Evolutionary conservation across 1,140 invertebrate species (phyloP).

Genomic region (Drosophila pandora): DNA sequence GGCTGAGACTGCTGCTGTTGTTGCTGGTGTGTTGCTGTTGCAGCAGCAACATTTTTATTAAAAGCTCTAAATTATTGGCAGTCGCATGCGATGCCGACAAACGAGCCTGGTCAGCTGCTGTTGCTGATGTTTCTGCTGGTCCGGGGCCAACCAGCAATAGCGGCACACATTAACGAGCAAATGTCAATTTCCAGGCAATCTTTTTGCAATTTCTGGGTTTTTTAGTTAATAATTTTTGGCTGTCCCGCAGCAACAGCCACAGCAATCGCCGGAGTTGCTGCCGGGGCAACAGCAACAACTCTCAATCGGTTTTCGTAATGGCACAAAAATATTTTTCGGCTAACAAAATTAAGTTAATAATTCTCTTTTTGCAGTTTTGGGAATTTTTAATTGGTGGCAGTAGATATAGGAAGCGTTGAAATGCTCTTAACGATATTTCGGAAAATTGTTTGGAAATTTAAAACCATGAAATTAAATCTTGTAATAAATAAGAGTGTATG

Average conservation of each 20-base stretch:
- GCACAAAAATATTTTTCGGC: conserved; percentile 52
- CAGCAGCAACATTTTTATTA: conserved; percentile 77
- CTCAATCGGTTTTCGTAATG: conserved; percentile 64
- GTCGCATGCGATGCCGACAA: conserved; percentile 73
- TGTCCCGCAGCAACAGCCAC: conserved; percentile 41
- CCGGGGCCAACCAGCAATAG: conserved; percentile 33
- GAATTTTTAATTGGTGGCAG: conserved; percentile 43
- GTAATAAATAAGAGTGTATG: background rate
- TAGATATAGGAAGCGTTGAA: background rate
- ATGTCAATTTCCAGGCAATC: conserved; percentile 79
- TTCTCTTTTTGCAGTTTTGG: conserved; percentile 47
- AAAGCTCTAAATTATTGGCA: conserved; percentile 82
- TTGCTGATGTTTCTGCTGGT: conserved; percentile 6
- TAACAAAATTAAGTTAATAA: conserved; percentile 74
- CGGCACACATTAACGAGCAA: conserved; percentile 73
- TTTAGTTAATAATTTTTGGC: conserved; percentile 79
- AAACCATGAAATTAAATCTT: background rate
- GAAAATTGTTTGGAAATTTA: background rate
- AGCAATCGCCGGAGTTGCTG: conserved; percentile 21
- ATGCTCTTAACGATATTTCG: conserved; percentile 6
- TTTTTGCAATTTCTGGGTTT: conserved; percentile 69
- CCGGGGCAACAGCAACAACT: conserved; percentile 49
- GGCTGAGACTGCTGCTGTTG: conserved; percentile 7
- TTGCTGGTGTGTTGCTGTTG: conserved; percentile 25
- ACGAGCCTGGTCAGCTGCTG: conserved; percentile 57